phyloP scores from a whole-genome alignment of 2,113 vertebrate genomes.

The Emydocephalus ijimae region DNA sequence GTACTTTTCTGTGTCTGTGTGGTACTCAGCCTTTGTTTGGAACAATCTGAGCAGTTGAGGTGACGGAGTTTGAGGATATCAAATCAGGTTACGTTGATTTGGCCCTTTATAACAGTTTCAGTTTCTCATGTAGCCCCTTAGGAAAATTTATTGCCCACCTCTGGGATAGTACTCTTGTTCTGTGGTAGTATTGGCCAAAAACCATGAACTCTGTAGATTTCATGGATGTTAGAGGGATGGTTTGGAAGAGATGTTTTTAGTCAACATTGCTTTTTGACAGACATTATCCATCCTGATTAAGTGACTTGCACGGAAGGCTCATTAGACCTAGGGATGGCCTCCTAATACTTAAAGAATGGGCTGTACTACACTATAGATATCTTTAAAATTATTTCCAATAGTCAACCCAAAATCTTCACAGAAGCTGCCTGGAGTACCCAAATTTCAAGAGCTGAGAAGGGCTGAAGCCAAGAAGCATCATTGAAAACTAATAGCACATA shows the following conservation, averaged over 20 bases:
- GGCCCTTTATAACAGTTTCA: not conserved
- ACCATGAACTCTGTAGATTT: not conserved
- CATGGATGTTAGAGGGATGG: not conserved
- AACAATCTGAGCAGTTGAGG: not conserved
- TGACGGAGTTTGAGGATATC: not conserved
- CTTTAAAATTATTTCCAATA: not conserved
- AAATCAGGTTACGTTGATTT: not conserved
- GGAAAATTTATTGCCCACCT: not conserved
- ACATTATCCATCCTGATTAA: not conserved
- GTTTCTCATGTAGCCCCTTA: not conserved
- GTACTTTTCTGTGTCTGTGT: not conserved
- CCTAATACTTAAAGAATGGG: not conserved
- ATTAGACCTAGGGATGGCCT: not conserved
- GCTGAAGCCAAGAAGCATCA: not conserved
- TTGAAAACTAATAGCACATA: not conserved
- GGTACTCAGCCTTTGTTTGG: not conserved
- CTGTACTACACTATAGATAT: not conserved
- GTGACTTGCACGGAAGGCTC: not conserved
- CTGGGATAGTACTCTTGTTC: not conserved
- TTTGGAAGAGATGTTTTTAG: not conserved
- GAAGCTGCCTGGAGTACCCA: not conserved
- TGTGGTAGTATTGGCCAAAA: not conserved
- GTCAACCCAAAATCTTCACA: not conserved
- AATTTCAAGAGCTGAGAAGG: not conserved
- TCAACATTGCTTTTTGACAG: not conserved